Conservation (phyloP, 2,113 vertebrate genomes). For the Rhombomys opimus region DNA sequence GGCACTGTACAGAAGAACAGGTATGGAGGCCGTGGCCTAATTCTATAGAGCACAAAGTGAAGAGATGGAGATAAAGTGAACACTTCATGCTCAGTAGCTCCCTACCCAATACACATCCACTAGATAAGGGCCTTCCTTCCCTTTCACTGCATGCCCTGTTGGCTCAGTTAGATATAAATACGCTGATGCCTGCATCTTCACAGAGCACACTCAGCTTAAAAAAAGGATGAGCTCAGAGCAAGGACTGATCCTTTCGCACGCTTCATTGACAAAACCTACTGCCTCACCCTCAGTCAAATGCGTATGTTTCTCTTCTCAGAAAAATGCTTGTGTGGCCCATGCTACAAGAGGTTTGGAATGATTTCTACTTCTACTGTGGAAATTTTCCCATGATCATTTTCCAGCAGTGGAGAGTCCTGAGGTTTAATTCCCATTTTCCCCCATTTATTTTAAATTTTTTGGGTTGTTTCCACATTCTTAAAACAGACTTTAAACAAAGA, state of each 20-base stretch:
- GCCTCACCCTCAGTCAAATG: background rate
- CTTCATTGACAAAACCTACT: slow-evolving; percentile 64
- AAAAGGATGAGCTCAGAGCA: slow-evolving; percentile 7
- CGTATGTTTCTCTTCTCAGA: slow-evolving; percentile 59
- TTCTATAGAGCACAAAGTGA: slow-evolving; percentile 22
- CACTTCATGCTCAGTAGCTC: slow-evolving; percentile 18
- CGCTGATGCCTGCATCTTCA: slow-evolving; percentile 51
- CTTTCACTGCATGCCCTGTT: background rate
- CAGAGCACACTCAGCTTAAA: slow-evolving; percentile 68
- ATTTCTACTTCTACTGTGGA: slow-evolving; percentile 42
- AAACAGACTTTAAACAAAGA: slow-evolving; percentile 17
- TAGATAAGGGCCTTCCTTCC: slow-evolving; percentile 57
- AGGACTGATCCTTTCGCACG: slow-evolving; percentile 52
- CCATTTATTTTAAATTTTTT: slow-evolving; percentile 75
- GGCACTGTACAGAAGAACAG: background rate
- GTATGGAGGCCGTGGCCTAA: background rate
- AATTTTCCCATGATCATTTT: slow-evolving; percentile 50
- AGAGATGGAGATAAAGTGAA: background rate
- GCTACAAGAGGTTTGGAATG: background rate
- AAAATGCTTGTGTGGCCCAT: background rate
- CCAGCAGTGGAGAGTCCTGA: slow-evolving; percentile 45
- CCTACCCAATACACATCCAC: background rate
- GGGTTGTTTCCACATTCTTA: slow-evolving; percentile 81
- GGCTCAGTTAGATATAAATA: slow-evolving; percentile 42
- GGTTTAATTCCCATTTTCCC: slow-evolving; percentile 75